Evolutionary conservation across 2,888 invertebrate genomes (phyloP), one percentile per base, ranked within the genome.

Genomic region (Sinhomidia bicolor): DNA sequence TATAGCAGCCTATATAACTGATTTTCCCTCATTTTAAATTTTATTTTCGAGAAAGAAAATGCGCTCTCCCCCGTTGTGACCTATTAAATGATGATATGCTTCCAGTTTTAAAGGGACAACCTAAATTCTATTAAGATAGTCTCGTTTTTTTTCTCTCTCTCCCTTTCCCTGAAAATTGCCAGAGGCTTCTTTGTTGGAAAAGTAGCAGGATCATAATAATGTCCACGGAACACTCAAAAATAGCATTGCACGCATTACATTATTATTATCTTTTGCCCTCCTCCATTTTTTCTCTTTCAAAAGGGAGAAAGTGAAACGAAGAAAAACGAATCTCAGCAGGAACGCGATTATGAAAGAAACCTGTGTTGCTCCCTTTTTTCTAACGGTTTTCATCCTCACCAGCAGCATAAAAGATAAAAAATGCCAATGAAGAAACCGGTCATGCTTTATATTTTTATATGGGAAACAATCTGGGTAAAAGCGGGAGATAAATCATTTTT

Each of bases 111-210:
- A 51, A 7, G 14, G n/a, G 78, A 29, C 78, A 78, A 78, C 78
- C 78, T 26, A 78, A 78, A 78, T 78, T 78, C 78, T 78, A 54
- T 78, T 78, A 78, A 78, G 54, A 78, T 47, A 32, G 51, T 32
- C 44, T 12, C n/a, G n/a, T n/a, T n/a, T n/a, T n/a, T n/a, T n/a
- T n/a, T n/a, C n/a, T n/a, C n/a, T n/a, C n/a, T n/a, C n/a, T n/a
- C n/a, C n/a, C n/a, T n/a, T n/a, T n/a, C 26, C 1, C 20, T 51
- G 10, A 20, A 54, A 29, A 78, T 78, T 23, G 51, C 54, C 29
- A 29, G 20, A 47, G 78, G 54, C 51, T 44, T 10, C 51, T 41
- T 29, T 78, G 17, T 29, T 14, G 9, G 26, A n/a, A 71, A 71
- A 71, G 41, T 71, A 44, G 71, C 17, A 14, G 20, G 71, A 71